Conservation (phyloP, 2,797 vertebrate genomes). For the Sebastes wilsoni region DNA sequence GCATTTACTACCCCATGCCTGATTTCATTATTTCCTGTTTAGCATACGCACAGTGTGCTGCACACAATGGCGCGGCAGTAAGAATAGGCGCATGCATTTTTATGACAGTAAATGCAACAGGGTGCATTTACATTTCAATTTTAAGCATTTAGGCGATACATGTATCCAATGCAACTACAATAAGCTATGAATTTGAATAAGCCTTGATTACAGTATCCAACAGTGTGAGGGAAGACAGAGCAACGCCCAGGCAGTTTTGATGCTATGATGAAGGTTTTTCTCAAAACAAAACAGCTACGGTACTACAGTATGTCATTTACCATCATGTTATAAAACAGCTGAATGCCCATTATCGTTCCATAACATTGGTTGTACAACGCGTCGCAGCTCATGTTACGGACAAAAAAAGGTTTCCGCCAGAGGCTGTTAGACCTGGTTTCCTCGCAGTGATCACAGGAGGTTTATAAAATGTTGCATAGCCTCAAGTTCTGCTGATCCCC, state of each 20-base stretch:
- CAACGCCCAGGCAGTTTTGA: not conserved
- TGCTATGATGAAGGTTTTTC: not conserved
- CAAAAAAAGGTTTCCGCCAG: not conserved
- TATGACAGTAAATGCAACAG: slow-evolving; percentile 19
- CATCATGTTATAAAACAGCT: not conserved
- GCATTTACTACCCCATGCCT: slow-evolving; percentile 29
- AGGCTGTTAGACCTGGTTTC: not conserved
- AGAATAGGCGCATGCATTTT: slow-evolving; percentile 16
- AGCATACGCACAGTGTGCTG: slow-evolving; percentile 20
- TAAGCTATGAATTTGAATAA: slow-evolving; percentile 12
- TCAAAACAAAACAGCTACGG: not conserved
- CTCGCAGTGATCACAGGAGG: slow-evolving; percentile 26
- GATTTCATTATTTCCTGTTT: slow-evolving; percentile 50
- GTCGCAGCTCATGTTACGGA: not conserved
- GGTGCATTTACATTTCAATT: slow-evolving; percentile 37
- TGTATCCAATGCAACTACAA: slow-evolving; percentile 4
- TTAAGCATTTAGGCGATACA: slow-evolving; percentile 10
- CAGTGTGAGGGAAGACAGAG: not conserved
- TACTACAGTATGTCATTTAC: not conserved
- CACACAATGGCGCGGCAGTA: slow-evolving; percentile 11
- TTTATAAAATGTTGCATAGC: slow-evolving; percentile 30
- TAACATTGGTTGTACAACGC: not conserved
- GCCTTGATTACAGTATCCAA: not conserved
- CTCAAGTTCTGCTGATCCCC: slow-evolving; percentile 9
- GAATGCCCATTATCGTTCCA: not conserved